phyloP scores from a whole-genome alignment of 2,888 invertebrate species.

The Thereva unica region DNA sequence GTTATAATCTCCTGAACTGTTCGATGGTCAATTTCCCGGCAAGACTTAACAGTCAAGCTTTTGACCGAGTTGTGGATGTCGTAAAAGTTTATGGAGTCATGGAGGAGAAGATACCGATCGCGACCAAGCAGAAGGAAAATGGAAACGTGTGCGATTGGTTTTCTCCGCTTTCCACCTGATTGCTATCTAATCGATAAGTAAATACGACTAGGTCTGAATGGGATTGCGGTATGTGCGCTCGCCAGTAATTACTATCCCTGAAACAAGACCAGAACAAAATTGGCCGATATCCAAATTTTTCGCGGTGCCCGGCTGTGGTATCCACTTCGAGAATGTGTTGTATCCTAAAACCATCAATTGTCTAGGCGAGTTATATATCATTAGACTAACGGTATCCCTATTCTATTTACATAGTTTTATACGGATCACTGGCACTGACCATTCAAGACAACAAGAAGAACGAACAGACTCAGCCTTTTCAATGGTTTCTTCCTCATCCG shows the following conservation, averaged over 20 bases:
- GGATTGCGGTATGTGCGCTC: too few relatives aligned
- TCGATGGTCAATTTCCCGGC: background rate
- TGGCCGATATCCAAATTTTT: too few relatives aligned
- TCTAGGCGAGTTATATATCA: too few relatives aligned
- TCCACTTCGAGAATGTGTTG: too few relatives aligned
- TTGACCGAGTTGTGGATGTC: background rate
- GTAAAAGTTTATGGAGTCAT: slow-evolving; percentile 7
- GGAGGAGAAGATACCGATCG: background rate
- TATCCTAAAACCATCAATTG: too few relatives aligned
- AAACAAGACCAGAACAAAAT: too few relatives aligned
- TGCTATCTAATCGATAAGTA: too few relatives aligned
- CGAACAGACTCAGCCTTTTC: background rate
- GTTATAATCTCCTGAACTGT: slow-evolving; percentile 14
- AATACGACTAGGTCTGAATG: too few relatives aligned
- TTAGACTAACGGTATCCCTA: slow-evolving; percentile 13
- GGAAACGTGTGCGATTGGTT: background rate
- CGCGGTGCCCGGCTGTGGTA: too few relatives aligned
- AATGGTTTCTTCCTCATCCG: slow-evolving; percentile 28
- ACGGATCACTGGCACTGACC: slow-evolving; percentile 12
- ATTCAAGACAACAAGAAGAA: slow-evolving; percentile 13
- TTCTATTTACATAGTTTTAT: slow-evolving; percentile 23
- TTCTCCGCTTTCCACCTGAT: too few relatives aligned
- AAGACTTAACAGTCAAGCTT: background rate
- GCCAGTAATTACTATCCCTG: too few relatives aligned
- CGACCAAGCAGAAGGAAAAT: background rate